phyloP scores from a whole-genome alignment of 2,797 vertebrate species.

The Enteromius argenteus region DNA sequence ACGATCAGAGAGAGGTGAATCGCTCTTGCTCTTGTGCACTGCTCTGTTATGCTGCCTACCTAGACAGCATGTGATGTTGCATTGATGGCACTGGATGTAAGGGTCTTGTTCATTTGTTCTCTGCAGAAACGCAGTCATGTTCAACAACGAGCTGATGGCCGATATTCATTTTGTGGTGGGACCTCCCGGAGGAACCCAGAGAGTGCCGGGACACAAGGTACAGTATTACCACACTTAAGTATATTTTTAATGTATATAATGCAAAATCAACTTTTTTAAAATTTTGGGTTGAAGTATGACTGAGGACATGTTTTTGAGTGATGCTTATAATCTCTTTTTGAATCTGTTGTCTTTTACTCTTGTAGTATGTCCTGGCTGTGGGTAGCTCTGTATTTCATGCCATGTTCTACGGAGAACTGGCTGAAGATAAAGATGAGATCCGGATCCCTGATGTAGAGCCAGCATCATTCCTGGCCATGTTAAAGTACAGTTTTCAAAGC shows the following conservation, averaged over 20 bases:
- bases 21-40: not conserved
- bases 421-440: constrained; percentile 97
- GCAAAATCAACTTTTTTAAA: not conserved
- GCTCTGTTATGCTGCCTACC: not conserved
- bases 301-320: not conserved
- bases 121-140: constrained; percentile 97
- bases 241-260: not conserved
- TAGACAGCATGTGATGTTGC: constrained; percentile 1
- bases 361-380: constrained; percentile 95
- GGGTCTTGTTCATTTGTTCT: not conserved
- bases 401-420: constrained; percentile 99
- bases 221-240: not conserved
- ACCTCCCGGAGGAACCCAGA: constrained; percentile 91
- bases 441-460: constrained; percentile 98
- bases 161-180: constrained; percentile 98
- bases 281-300: not conserved
- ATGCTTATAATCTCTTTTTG: not conserved
- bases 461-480: constrained; percentile 94
- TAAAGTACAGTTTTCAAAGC: constrained; percentile 84
- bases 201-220: constrained; percentile 97
- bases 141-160: constrained; percentile 99
- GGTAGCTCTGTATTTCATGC: constrained; percentile 99
- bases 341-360: not conserved
- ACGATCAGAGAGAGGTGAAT: constrained; percentile 93
- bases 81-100: not conserved